A percentile compares a stretch with the other conserved stretches of the same genome.
Conservation (phyloP, 2,888 invertebrate genomes). For the Parnassius apollo region DNA sequence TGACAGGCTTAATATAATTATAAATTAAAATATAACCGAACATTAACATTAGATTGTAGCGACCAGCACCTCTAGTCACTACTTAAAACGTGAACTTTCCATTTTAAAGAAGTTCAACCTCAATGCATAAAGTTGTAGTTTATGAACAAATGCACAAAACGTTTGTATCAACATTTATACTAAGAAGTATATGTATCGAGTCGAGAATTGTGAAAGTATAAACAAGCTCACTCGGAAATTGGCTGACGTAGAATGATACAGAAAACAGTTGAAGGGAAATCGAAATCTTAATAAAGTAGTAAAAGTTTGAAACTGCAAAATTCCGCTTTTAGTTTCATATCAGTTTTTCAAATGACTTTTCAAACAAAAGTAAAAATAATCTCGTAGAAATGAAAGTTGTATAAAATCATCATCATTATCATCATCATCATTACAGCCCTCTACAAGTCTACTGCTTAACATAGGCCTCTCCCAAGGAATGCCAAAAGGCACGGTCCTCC, state of each 20-base stretch:
- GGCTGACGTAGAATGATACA: slow-evolving; percentile 46
- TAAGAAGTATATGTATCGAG: slow-evolving; percentile 3
- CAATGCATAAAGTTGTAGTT: neutral
- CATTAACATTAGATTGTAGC: too few species aligned
- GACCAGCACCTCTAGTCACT: too few species aligned
- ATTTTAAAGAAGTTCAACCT: neutral
- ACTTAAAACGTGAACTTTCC: neutral
- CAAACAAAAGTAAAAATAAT: too few species aligned
- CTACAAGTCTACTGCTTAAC: too few species aligned
- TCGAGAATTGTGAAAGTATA: slow-evolving; percentile 46
- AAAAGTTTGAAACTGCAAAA: slow-evolving; percentile 34
- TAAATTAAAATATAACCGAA: too few species aligned
- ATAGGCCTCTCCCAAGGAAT: too few species aligned
- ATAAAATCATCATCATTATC: too few species aligned
- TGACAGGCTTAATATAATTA: too few species aligned
- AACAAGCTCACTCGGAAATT: slow-evolving; percentile 55
- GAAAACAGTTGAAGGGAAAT: slow-evolving; percentile 53
- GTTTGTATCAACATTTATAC: slow-evolving; percentile 8
- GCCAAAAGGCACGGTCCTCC: too few species aligned
- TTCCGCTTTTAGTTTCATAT: slow-evolving; percentile 17
- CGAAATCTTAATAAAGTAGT: slow-evolving; percentile 42
- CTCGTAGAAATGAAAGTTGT: too few species aligned
- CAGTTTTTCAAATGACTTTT: slow-evolving; percentile 6
- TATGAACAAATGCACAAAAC: slow-evolving; percentile 4
- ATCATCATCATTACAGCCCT: too few species aligned